Evolutionary conservation across 2,797 vertebrate species (phyloP), one percentile per base, ranked within the genome.

Genomic region (Anguilla pacifica): DNA sequence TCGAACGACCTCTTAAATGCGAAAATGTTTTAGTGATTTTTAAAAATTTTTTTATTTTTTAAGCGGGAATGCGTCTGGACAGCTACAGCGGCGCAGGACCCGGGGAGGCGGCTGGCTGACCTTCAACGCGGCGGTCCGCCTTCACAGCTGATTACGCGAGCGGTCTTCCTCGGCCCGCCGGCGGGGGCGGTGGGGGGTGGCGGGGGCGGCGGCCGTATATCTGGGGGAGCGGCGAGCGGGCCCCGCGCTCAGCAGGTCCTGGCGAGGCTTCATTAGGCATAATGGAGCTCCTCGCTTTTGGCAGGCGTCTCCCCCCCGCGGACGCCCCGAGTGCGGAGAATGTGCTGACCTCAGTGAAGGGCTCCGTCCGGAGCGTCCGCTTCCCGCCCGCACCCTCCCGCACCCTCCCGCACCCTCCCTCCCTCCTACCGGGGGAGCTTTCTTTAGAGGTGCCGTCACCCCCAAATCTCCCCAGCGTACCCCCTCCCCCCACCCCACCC

Each of bases 181-280:
- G 74, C 83, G 35, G 35, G 35, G 35, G 35, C 35, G 31, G 31
- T 1, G 31, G n/a, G n/a, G n/a, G n/a, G n/a, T n/a, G 31, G 31
- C 31, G 35, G 87, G 84, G 85, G 88, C 88, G 15, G 11, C 6
- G 74, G 87, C 87, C 89, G 87, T 91, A 90, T 86, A 91, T 93
- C 85, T 89, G 88, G 43, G 72, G 90, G 89, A 67, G 67, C 89
- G 90, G 15, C 79, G 88, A 87, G 72, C 86, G 89, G 86, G 90
- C 87, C 92, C 92, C 90, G 82, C 89, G 91, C 94, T 94, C 94
- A 94, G 94, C 94, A 93, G 93, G 91, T 95, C 93, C 92, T 91
- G 92, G 93, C 90, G 87, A 93, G 90, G 93, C 93, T 89, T 94
- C 95, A 95, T 95, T 95, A 96, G 94, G 90, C 94, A 90, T 93